Evolutionary conservation across 2,113 vertebrate species (phyloP).

Genomic region (Pycnonotus jocosus): DNA sequence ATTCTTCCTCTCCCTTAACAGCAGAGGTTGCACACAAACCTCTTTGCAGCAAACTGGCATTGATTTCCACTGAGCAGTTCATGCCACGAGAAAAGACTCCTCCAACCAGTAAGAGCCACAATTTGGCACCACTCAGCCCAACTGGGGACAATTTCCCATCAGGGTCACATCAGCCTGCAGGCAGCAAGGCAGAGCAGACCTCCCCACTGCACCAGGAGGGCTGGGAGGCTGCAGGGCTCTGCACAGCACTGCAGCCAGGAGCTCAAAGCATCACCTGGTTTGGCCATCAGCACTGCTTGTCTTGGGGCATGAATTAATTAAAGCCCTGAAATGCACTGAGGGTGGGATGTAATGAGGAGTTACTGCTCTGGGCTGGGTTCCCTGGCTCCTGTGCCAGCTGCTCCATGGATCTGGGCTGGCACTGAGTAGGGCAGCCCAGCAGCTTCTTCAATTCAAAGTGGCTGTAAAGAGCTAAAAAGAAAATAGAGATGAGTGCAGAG

Average conservation of each 20-base stretch:
- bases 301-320: neutral
- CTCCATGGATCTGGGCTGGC: neutral
- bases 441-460: neutral
- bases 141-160: neutral
- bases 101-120: neutral
- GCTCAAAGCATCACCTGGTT: neutral
- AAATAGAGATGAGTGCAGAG: neutral
- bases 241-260: neutral
- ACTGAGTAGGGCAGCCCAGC: neutral
- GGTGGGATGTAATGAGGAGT: neutral
- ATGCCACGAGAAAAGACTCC: neutral
- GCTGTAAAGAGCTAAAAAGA: neutral
- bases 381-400: neutral
- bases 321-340: neutral
- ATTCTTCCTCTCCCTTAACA: neutral
- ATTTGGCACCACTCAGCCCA: neutral
- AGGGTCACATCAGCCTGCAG: neutral
- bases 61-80: neutral
- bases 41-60: neutral
- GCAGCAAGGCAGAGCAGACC: neutral
- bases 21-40: neutral
- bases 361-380: neutral
- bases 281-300: rapidly evolving
- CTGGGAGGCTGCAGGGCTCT: neutral
- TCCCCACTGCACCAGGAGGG: neutral